phyloP scores from a whole-genome alignment of 2,888 invertebrate genomes.

The Tanytarsus gracilentus region DNA sequence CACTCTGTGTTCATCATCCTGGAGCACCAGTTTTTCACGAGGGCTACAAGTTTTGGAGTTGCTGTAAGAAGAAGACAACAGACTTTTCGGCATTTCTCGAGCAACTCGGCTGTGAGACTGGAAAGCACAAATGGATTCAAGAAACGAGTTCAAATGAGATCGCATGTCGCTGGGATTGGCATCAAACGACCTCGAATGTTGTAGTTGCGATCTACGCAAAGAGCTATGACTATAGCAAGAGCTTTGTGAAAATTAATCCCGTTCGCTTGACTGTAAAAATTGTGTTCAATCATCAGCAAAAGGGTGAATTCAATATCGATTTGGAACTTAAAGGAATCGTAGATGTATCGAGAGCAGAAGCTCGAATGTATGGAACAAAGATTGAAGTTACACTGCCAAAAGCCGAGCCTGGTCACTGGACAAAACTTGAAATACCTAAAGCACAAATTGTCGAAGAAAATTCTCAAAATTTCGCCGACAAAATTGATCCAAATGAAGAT shows the following conservation, averaged over 20 bases:
- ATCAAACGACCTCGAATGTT: slow-evolving; percentile 80
- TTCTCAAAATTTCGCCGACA: neutral
- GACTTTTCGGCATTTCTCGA: slow-evolving; percentile 89
- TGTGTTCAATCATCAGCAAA: slow-evolving; percentile 65
- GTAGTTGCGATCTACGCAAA: slow-evolving; percentile 87
- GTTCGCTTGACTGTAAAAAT: slow-evolving; percentile 66
- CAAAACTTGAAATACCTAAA: slow-evolving; percentile 58
- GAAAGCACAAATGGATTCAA: slow-evolving; percentile 77
- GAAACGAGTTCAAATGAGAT: slow-evolving; percentile 48
- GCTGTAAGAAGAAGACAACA: slow-evolving; percentile 84
- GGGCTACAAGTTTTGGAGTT: slow-evolving; percentile 95
- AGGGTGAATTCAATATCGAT: slow-evolving; percentile 63
- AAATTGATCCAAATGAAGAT: neutral
- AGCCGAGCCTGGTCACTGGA: slow-evolving; percentile 75
- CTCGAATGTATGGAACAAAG: slow-evolving; percentile 78
- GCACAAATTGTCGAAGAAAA: slow-evolving; percentile 29
- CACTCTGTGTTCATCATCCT: slow-evolving; percentile 70
- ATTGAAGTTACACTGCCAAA: slow-evolving; percentile 87
- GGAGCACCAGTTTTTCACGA: slow-evolving; percentile 93
- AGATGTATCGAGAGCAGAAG: slow-evolving; percentile 59
- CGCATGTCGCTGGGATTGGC: slow-evolving; percentile 87
- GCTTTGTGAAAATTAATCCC: slow-evolving; percentile 72
- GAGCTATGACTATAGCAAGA: slow-evolving; percentile 69
- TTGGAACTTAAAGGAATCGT: slow-evolving; percentile 76
- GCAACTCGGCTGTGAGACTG: slow-evolving; percentile 81